Conservation (phyloP, 2,888 invertebrate genomes). For the Druceiella hillmani region DNA sequence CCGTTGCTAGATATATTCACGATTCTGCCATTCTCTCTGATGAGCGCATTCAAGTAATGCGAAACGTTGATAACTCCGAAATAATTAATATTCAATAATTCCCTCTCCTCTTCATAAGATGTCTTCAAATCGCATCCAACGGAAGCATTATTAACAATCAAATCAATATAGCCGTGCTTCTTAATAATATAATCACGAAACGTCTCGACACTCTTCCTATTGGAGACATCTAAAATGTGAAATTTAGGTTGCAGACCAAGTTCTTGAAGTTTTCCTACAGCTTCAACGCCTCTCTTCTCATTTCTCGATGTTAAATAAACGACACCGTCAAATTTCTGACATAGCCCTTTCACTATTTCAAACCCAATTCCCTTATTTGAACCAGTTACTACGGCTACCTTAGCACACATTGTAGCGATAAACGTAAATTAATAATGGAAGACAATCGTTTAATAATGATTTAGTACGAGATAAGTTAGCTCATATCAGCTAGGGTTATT, state of each 20-base stretch:
- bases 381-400: slow-evolving; percentile 49
- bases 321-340: slow-evolving; percentile 61
- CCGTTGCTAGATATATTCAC: slow-evolving; percentile 67
- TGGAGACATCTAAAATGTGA: slow-evolving; percentile 65
- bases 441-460: too few species aligned
- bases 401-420: slow-evolving; percentile 51
- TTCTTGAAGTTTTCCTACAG: slow-evolving; percentile 56
- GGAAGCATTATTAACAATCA: slow-evolving; percentile 75
- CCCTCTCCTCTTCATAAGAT: slow-evolving; percentile 62
- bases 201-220: slow-evolving; percentile 53
- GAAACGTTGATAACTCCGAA: slow-evolving; percentile 61
- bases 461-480: too few species aligned
- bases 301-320: slow-evolving; percentile 71
- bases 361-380: slow-evolving; percentile 46
- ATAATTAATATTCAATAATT: slow-evolving; percentile 67
- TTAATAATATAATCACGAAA: slow-evolving; percentile 55
- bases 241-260: slow-evolving; percentile 55
- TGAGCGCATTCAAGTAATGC: slow-evolving; percentile 62
- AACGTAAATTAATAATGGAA: too few species aligned
- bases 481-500: too few species aligned
- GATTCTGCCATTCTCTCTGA: slow-evolving; percentile 64
- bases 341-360: slow-evolving; percentile 52
- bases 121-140: slow-evolving; percentile 60
- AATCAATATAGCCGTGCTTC: slow-evolving; percentile 63
- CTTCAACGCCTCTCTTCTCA: slow-evolving; percentile 53